Percentiles rank a stretch among this genome's conserved stretches.
phyloP scores from a whole-genome alignment of 2,888 invertebrate genomes.

The Imbricaverruca yamaguchii region DNA sequence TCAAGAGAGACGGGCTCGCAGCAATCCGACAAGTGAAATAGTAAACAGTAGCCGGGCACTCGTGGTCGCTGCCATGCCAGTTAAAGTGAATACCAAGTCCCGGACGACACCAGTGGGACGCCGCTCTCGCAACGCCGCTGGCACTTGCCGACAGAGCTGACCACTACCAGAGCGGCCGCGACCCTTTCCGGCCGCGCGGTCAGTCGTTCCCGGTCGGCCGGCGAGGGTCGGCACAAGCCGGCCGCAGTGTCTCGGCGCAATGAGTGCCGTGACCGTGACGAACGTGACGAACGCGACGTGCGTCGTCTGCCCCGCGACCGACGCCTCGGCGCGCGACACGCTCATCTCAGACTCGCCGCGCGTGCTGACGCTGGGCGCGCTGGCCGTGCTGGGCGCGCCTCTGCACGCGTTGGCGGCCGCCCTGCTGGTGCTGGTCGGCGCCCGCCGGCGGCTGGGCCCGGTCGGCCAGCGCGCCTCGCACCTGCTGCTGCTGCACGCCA shows the following conservation, averaged over 20 bases:
- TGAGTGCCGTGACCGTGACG: no score
- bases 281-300: no score
- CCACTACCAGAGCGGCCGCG: no score
- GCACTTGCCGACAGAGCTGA: neutral
- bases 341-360: neutral
- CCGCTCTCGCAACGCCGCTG: no score
- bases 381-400: neutral
- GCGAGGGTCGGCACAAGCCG: neutral
- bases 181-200: neutral
- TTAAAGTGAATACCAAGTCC: no score
- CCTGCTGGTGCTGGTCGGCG: neutral
- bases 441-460: neutral
- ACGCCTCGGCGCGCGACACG: neutral
- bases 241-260: neutral
- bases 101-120: no score
- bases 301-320: neutral
- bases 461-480: neutral
- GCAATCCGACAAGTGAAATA: no score
- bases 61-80: no score
- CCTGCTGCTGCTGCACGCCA: conserved; percentile 12
- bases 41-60: no score
- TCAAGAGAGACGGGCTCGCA: no score
- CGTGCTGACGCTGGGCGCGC: neutral
- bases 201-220: neutral
- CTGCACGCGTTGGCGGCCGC: neutral